Evolutionary conservation across 2,113 vertebrate species (phyloP).

Genomic region (Rhabdomys dilectus): DNA sequence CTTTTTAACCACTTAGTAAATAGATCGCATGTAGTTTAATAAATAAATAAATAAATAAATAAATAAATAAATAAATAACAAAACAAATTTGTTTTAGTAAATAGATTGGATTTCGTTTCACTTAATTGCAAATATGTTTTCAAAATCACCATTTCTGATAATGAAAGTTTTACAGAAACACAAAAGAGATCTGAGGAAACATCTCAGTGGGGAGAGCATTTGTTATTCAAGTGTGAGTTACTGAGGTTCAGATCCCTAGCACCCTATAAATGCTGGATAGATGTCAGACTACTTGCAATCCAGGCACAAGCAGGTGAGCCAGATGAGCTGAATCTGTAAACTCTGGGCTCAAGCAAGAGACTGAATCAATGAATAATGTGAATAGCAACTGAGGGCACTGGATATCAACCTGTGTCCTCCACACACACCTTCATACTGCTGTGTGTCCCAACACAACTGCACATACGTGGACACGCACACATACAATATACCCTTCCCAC

Average conservation of each 20-base stretch:
- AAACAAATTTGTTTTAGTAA: too few relatives aligned
- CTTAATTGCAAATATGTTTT: slow-evolving; percentile 12
- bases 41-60: too few relatives aligned
- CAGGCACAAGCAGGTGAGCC: not conserved
- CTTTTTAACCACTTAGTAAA: slow-evolving; percentile 2
- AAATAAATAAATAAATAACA: too few relatives aligned
- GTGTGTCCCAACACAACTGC: not conserved
- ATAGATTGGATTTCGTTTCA: not conserved
- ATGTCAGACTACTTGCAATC: not conserved
- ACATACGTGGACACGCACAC: not conserved
- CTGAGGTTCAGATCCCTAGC: not conserved
- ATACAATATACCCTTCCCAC: not conserved
- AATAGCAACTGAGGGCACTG: not conserved
- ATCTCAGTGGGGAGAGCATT: not conserved
- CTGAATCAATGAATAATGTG: not conserved
- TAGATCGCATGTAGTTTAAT: not conserved
- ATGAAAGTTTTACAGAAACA: not conserved
- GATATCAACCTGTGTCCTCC: not conserved
- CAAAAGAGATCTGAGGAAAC: not conserved
- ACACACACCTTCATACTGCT: not conserved
- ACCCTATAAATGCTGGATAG: not conserved
- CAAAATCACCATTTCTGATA: not conserved
- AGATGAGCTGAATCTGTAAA: not conserved
- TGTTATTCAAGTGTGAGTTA: not conserved
- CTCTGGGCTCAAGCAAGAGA: not conserved